Conservation (phyloP, 2,888 invertebrate species). For the Tineola bisselliella region DNA sequence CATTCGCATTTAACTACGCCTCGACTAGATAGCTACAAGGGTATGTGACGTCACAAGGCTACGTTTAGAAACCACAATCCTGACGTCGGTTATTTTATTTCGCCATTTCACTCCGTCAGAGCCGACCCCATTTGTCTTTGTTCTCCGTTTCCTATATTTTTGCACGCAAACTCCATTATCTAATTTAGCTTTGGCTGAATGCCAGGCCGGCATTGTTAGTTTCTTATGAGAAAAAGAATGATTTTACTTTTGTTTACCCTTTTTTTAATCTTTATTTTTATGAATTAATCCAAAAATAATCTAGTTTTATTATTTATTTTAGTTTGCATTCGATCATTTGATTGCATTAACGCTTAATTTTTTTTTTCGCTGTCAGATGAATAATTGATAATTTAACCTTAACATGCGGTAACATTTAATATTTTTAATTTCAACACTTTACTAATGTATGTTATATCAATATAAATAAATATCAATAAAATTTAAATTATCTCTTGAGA, state of each 20-base stretch:
- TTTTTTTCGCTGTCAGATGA: too few relatives aligned
- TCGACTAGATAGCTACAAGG: slow-evolving; percentile 1
- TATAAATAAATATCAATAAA: too few relatives aligned
- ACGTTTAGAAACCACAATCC: slow-evolving; percentile 36
- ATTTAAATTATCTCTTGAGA: too few relatives aligned
- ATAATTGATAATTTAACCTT: too few relatives aligned
- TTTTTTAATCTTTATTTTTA: neutral
- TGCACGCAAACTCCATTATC: slow-evolving; percentile 69
- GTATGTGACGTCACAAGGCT: slow-evolving; percentile 12
- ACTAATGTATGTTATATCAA: too few relatives aligned
- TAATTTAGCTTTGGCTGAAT: slow-evolving; percentile 67
- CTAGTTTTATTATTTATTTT: neutral
- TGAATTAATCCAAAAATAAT: neutral
- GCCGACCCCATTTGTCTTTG: slow-evolving; percentile 66
- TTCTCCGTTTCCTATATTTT: slow-evolving; percentile 68
- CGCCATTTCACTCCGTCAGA: slow-evolving; percentile 50
- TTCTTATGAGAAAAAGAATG: slow-evolving; percentile 12
- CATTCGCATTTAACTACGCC: neutral
- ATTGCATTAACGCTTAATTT: too few relatives aligned
- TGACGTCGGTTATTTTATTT: slow-evolving; percentile 54
- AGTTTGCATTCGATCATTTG: too few relatives aligned
- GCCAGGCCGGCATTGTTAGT: slow-evolving; percentile 62
- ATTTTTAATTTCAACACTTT: too few relatives aligned
- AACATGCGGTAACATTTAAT: too few relatives aligned
- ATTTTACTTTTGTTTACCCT: slow-evolving; percentile 10